Conservation (phyloP, 2,113 vertebrate species). For the Mola mola region DNA sequence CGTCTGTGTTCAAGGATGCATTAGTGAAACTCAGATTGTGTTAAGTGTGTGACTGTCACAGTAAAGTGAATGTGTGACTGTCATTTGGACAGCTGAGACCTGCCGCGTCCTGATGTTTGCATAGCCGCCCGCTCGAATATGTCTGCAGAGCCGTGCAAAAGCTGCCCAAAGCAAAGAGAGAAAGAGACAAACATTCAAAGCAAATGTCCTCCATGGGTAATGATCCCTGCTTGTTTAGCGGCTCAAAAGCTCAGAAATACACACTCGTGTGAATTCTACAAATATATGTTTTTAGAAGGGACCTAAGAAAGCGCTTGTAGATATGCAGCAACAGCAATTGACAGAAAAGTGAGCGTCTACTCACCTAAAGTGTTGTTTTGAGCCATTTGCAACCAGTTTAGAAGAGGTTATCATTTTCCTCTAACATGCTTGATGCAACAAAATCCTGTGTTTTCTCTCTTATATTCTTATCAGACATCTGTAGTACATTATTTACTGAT, state of each 20-base stretch:
- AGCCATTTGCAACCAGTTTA: slow-evolving; percentile 7
- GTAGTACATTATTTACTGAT: slow-evolving; percentile 44
- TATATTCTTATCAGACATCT: slow-evolving; percentile 36
- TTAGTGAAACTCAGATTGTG: slow-evolving; percentile 34
- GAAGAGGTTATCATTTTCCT: slow-evolving; percentile 27
- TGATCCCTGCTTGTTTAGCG: slow-evolving; percentile 18
- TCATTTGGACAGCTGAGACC: slow-evolving; percentile 56
- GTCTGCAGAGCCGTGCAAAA: slow-evolving; percentile 37
- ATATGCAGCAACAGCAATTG: not conserved
- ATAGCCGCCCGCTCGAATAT: slow-evolving; percentile 60
- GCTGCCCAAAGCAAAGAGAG: slow-evolving; percentile 30
- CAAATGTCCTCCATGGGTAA: slow-evolving; percentile 28
- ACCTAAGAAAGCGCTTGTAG: not conserved
- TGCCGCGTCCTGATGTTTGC: slow-evolving; percentile 54
- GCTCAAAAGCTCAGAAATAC: slow-evolving; percentile 13
- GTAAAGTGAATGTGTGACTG: slow-evolving; percentile 55
- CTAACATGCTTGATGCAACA: slow-evolving; percentile 4
- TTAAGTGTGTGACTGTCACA: slow-evolving; percentile 52
- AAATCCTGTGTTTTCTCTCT: slow-evolving; percentile 15
- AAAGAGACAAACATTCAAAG: slow-evolving; percentile 25
- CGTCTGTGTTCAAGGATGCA: slow-evolving; percentile 19
- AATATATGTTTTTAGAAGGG: slow-evolving; percentile 31
- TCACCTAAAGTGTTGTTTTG: slow-evolving; percentile 15
- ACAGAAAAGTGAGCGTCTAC: not conserved
- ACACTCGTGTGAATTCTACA: slow-evolving; percentile 5